Evolutionary conservation across 2,888 invertebrate genomes (phyloP).

Genomic region (Nemotelus pantherinus): DNA sequence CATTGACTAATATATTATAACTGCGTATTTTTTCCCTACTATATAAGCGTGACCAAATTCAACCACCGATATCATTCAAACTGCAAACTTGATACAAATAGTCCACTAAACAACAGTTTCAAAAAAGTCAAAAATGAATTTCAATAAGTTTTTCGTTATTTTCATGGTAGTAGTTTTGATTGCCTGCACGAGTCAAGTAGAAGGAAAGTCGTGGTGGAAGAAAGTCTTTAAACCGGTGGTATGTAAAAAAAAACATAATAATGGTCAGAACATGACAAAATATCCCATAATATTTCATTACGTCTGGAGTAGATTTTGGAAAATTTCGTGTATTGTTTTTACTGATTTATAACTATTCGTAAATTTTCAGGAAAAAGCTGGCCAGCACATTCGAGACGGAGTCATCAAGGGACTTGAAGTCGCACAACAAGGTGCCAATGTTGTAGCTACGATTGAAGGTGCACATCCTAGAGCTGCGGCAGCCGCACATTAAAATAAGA

Average conservation of each 20-base stretch:
- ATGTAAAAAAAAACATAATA: neutral
- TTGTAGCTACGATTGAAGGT: conserved; percentile 9
- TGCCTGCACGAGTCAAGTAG: neutral
- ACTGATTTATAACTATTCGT: neutral
- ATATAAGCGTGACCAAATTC: too few species aligned
- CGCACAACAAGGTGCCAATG: conserved; percentile 28
- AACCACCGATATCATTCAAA: too few species aligned
- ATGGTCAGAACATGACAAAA: too few species aligned
- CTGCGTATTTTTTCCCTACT: too few species aligned
- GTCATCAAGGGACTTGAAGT: neutral
- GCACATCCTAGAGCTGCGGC: neutral
- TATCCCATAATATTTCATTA: too few species aligned
- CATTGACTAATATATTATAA: too few species aligned
- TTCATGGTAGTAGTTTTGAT: neutral
- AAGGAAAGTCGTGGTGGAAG: conserved; percentile 1
- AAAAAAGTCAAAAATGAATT: conserved; percentile 16
- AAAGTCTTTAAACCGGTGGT: conserved; percentile 29
- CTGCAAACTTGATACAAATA: neutral
- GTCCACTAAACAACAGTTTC: neutral
- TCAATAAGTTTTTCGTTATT: neutral
- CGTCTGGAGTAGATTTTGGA: too few species aligned
- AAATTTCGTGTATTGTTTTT: neutral
- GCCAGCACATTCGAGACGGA: conserved; percentile 17
- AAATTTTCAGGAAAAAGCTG: conserved; percentile 25
- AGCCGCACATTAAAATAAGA: too few species aligned